Evolutionary conservation across 2,797 vertebrate species (phyloP), one percentile per base, ranked within the genome.

Genomic region (Takifugu rubripes): DNA sequence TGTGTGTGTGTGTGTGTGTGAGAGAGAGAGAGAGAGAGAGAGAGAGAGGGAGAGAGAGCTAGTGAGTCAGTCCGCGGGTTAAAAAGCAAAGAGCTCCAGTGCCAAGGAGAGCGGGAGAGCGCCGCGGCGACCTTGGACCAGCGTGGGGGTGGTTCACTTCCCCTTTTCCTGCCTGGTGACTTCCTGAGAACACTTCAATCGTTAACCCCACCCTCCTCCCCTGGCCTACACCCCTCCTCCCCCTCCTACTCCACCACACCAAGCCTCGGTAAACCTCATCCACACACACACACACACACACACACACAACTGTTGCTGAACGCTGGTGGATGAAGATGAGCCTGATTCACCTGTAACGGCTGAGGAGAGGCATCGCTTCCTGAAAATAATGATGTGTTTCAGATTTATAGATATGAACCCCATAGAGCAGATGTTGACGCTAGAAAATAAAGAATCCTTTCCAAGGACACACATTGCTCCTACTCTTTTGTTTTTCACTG

Each of bases 71-170:
- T 14, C 43, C 14, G 52, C 48, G 79, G 66, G 59, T 74, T 71
- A 53, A 68, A 79, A 79, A 75, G 83, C 79, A 73, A 77, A 78
- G 61, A 66, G 60, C 45, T 64, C 77, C 79, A 72, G 75, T 69
- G 71, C 75, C 7, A 61, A 75, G 77, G 77, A 84, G 64, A 80
- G 66, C 40, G 74, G 77, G 77, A 84, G 64, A 80, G 66, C 33
- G 52, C 63, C 15, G 54, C 66, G 17, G 7, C 27, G 75, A 83
- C 84, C 81, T 82, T 83, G 81, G 83, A 87, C 81, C 85, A 84
- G 70, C 70, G 84, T 72, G 88, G 85, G 88, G 89, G 88, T 72
- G 88, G 88, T 79, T 86, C 77, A 89, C 86, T 91, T 90, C 89
- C 90, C 84, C 84, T 90, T 90, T 89, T 87, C 84, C 67, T 83